These are phyloP conservation scores for Acromyrmex heyeri DNA, from an alignment of 1,140 invertebrate species.

Conservation along the genomic window DNA sequence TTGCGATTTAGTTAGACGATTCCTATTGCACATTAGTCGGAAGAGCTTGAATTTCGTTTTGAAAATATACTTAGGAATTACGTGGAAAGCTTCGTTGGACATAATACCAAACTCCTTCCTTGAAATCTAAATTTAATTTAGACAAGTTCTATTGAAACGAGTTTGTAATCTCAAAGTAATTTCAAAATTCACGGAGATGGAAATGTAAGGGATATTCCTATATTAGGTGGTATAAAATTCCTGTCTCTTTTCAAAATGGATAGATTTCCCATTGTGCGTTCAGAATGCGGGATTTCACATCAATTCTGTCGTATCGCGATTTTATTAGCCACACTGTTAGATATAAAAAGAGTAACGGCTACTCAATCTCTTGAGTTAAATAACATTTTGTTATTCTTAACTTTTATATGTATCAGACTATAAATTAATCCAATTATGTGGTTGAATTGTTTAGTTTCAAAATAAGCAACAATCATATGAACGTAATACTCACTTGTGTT, in stretches of 20 bases:
- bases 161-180: slow-evolving; percentile 4
- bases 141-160: neutral
- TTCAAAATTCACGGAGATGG: neutral
- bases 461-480: no score
- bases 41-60: neutral
- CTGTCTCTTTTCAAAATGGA: neutral
- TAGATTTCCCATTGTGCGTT: neutral
- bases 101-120: neutral
- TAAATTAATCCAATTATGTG: no score
- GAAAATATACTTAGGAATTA: neutral
- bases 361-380: no score
- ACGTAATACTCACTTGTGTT: no score
- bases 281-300: neutral
- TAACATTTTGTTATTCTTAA: no score
- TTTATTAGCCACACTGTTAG: neutral
- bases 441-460: no score
- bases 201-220: neutral
- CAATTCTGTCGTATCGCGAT: neutral
- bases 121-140: neutral
- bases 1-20: neutral
- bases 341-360: no score
- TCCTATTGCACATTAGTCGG: neutral
- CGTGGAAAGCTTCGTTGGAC: neutral
- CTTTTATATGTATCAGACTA: no score
- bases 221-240: neutral